Evolutionary conservation across 2,888 invertebrate genomes (phyloP), one percentile per base, ranked within the genome.

Genomic region (Sinelater perroti): DNA sequence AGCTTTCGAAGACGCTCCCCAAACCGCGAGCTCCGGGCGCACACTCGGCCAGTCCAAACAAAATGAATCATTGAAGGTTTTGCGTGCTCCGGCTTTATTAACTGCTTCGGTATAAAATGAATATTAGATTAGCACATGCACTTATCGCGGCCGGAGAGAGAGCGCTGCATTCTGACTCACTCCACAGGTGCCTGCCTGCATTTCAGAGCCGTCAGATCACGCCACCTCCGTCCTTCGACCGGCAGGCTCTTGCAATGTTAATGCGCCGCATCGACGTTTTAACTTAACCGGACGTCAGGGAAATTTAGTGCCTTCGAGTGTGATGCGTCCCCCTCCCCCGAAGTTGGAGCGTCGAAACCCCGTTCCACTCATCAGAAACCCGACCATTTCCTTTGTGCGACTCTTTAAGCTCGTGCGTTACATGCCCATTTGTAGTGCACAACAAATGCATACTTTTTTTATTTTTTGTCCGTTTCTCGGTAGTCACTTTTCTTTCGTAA

Each of bases 41-140:
- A 30, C 11, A 17, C 5, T 17, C 28, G 33, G n/a, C 11, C 38
- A 50, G 51, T 45, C 51, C 30, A 51, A 56, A 56, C 21, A 56
- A 17, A 42, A 56, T 51, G 56, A 56, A 56, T 56, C 56, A 56
- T 56, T 56, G 44, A 56, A 56, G 45, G 51, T 50, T 56, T 56
- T 51, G 56, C 56, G 56, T 56, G 56, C 36, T 45, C 28, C 26
- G 33, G 51, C 45, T 51, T 51, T 56, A 56, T 56, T 56, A 56
- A 56, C 54, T 47, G 45, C 20, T 51, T 35, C 44, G 20, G 26
- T 56, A 38, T 44, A 56, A 56, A 56, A 56, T 56, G 56, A 56
- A 56, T 56, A 56, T 56, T 56, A 51, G 51, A 56, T 56, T 50
- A 56, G 50, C 17, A 45, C 45, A 51, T 51, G 45, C 56, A 38